A percentile compares a stretch with the other conserved stretches of the same genome.
Evolutionary conservation across 2,888 invertebrate genomes (phyloP).

Genomic region (Synanthedon andrenaeformis): DNA sequence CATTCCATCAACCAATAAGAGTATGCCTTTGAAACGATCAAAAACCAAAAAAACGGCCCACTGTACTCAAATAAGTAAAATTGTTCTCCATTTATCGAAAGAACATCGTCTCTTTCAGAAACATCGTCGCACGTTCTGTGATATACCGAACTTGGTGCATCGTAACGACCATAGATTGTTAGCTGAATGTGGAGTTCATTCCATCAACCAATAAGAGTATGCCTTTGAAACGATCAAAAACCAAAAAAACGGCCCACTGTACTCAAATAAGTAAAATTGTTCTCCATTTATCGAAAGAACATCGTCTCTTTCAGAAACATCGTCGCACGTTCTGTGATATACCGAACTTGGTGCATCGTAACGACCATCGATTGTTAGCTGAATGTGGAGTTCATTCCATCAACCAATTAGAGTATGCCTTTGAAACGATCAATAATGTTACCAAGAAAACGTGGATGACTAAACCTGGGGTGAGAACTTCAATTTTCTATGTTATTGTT

Average conservation of each 20-base stretch:
- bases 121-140: conserved; percentile 42
- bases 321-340: conserved; percentile 43
- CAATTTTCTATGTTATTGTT: no score
- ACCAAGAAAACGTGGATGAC: no score
- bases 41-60: no score
- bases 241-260: no score
- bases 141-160: conserved; percentile 33
- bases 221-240: conserved; percentile 5
- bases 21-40: conserved; percentile 11
- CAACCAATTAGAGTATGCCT: conserved; percentile 24
- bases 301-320: conserved; percentile 28
- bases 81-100: no score
- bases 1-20: conserved; percentile 25
- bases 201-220: conserved; percentile 26
- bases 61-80: no score
- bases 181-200: conserved; percentile 28
- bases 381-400: conserved; percentile 33
- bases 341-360: conserved; percentile 29
- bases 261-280: no score
- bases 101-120: conserved; percentile 23
- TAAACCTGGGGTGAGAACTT: no score
- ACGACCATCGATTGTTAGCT: conserved; percentile 14
- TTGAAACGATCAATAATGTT: neutral
- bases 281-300: no score
- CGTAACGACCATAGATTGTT: conserved; percentile 14